A percentile compares a stretch with the other conserved stretches of the same genome.
phyloP scores from a whole-genome alignment of 2,797 vertebrate genomes.

The Molossus molossus region DNA sequence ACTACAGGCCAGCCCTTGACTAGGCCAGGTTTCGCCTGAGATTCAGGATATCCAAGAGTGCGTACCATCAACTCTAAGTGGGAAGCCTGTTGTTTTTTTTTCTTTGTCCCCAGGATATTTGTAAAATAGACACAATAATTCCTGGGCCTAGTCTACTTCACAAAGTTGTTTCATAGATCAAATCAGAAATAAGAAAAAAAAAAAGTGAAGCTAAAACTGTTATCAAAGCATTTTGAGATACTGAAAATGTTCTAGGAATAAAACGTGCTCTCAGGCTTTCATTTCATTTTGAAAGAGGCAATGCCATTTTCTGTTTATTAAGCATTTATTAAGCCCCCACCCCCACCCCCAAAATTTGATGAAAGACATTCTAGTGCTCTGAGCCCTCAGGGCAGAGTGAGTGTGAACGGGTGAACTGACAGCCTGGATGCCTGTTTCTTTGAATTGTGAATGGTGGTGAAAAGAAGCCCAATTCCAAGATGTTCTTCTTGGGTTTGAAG shows the following conservation, averaged over 20 bases:
- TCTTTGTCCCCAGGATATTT: neutral
- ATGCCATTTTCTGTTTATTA: neutral
- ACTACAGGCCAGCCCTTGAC: neutral
- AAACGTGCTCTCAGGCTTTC: neutral
- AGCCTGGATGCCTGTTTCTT: neutral
- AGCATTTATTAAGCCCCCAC: neutral
- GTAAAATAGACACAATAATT: neutral
- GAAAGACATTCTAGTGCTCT: neutral
- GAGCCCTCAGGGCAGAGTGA: neutral
- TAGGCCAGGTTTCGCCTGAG: neutral
- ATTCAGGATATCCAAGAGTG: neutral
- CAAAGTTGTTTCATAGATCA: slow-evolving; percentile 17
- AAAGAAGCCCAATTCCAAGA: neutral
- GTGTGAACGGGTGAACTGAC: neutral
- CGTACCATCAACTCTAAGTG: neutral
- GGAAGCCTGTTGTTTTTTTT: neutral
- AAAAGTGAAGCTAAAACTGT: neutral
- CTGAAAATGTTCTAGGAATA: neutral
- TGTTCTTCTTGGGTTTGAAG: slow-evolving; percentile 54
- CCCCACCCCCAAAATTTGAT: neutral
- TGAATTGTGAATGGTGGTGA: neutral
- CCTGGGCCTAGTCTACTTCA: neutral
- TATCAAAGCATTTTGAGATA: neutral
- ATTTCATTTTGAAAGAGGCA: slow-evolving; percentile 25
- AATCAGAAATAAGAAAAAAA: neutral